A percentile compares a stretch with the other conserved stretches of the same genome.
These are phyloP conservation scores for Megaleporinus macrocephalus DNA, from an alignment of 2,113 vertebrate species.

Conservation along the genomic window DNA sequence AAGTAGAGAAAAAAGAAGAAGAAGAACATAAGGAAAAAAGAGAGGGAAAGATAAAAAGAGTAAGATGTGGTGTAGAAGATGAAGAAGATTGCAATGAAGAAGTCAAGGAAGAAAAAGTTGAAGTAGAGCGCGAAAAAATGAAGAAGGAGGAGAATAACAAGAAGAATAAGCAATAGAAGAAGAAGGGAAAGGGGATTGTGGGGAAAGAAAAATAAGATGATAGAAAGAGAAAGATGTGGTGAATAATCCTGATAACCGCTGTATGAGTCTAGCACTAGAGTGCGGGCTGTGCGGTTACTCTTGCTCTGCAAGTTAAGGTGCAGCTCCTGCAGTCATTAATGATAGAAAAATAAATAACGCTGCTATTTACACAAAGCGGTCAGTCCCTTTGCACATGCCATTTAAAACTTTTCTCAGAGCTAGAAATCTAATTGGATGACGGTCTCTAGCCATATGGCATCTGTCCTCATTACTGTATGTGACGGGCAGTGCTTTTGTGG, in stretches of 20 bases:
- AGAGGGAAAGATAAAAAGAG: too few relatives aligned
- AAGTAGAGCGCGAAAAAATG: too few relatives aligned
- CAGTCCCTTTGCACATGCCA: neutral
- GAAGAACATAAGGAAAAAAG: too few relatives aligned
- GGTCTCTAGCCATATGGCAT: constrained; percentile 3
- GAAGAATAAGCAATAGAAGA: too few relatives aligned
- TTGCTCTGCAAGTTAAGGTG: neutral
- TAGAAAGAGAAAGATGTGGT: neutral
- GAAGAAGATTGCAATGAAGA: too few relatives aligned
- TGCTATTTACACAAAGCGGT: neutral
- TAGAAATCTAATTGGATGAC: neutral
- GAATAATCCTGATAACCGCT: neutral
- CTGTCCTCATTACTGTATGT: neutral
- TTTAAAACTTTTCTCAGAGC: neutral
- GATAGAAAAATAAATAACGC: neutral
- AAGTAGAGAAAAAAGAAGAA: too few relatives aligned
- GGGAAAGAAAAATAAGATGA: too few relatives aligned
- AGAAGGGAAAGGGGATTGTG: too few relatives aligned
- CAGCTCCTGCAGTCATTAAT: neutral
- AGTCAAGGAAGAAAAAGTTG: too few relatives aligned
- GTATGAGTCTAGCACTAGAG: neutral
- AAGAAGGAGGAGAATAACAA: too few relatives aligned
- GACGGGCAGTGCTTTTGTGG: neutral
- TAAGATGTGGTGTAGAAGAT: too few relatives aligned
- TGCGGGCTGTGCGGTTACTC: too few relatives aligned